Evolutionary conservation across 2,888 invertebrate genomes (phyloP).

Genomic region (Coenonympha arcania): DNA sequence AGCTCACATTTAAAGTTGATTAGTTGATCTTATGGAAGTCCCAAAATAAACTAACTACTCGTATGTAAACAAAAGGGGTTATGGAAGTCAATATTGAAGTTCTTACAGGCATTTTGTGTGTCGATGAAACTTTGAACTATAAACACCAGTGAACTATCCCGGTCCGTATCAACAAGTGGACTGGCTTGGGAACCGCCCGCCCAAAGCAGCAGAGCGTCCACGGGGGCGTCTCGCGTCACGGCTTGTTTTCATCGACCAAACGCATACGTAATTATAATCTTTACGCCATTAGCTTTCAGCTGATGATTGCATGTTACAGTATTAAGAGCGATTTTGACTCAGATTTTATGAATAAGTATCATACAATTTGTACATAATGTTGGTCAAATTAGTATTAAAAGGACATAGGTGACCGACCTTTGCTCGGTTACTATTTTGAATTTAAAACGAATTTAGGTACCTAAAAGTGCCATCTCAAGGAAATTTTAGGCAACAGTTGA

Average conservation of each 20-base stretch:
- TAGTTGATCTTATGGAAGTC: background rate
- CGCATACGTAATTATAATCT: slow-evolving; percentile 33
- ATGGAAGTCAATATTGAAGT: background rate
- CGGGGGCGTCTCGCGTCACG: slow-evolving; percentile 43
- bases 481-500: too few species aligned
- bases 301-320: slow-evolving; percentile 20
- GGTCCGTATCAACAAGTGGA: slow-evolving; percentile 50
- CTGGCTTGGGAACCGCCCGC: slow-evolving; percentile 60
- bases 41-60: background rate
- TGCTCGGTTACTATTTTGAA: too few species aligned
- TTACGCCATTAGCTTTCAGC: slow-evolving; percentile 30
- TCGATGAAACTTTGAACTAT: slow-evolving; percentile 39
- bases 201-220: slow-evolving; percentile 40
- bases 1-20: background rate
- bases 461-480: too few species aligned
- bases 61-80: background rate
- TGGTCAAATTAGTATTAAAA: background rate
- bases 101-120: slow-evolving; percentile 61
- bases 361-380: background rate
- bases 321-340: slow-evolving; percentile 20
- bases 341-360: slow-evolving; percentile 1
- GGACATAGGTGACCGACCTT: too few species aligned
- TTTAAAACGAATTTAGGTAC: too few species aligned
- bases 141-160: slow-evolving; percentile 48
- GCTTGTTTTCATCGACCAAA: slow-evolving; percentile 31